Base-by-base conservation (phyloP, 1,140 invertebrate species). In the Meteorus sp. region DNA sequence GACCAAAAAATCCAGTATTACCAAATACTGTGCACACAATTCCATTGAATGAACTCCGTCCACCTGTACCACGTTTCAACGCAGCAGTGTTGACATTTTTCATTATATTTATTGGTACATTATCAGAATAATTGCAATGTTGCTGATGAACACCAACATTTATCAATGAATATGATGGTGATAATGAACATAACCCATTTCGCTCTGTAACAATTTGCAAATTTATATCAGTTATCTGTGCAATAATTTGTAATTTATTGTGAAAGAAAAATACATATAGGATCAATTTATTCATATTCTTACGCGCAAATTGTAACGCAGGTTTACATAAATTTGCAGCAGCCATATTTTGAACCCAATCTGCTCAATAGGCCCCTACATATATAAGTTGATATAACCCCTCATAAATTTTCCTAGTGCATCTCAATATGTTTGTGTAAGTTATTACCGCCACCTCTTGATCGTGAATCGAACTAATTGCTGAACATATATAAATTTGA, bases 1-100 rank as follows among this genome's bases (percentile, higher is more conserved):
- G 78, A 0, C 96, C 97, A 5, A 98, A 72, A 68, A 95, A 95
- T 7, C 97, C 97, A 50, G 85, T 88, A 35, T 85, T 85, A 27
- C 97, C 97, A 81, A 99, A 99, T 2, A 99, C 88, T n/a, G 97
- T 99, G 7, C 92, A 95, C 3, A 99, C 93, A 59, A 93, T 86
- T 0, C 98, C 97, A 82, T 91, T 99, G 72, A 99, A 99, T 69
- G 94, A 97, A 62, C 91, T 92, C 19, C 97, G 87, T 29, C 96
- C 96, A 29, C 96, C 96, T 35, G 92, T 94, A 17, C 95, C 96
- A 71, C 91, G 82, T 76, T 92, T 93, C 65, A 92, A 77, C 4
- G 80, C 74, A 25, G 86, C 73, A n/a, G 88, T 73, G 58, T 85
- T 85, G 0, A 83, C 78, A 55, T 83, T 77, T 60, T 82, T 78